A percentile compares a stretch with the other conserved stretches of the same genome.
These are phyloP conservation scores for Eulimnadia texana DNA, from an alignment of 1,140 invertebrate species.

Conservation along the genomic window DNA sequence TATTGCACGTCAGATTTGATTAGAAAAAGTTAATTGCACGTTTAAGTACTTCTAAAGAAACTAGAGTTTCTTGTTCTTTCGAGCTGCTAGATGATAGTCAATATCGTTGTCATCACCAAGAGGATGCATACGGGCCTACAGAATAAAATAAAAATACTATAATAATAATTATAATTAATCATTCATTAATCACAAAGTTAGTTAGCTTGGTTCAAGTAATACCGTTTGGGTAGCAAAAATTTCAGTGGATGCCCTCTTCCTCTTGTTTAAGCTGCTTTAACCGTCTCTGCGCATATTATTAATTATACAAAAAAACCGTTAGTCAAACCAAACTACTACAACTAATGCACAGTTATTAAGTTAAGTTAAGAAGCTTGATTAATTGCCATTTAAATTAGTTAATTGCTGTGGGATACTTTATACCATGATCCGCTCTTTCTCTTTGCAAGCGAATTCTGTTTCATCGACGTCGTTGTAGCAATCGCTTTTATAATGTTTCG, in stretches of 20 bases:
- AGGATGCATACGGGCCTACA: conserved; percentile 45
- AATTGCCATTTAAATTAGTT: background rate
- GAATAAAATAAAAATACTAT: background rate
- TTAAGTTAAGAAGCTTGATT: background rate
- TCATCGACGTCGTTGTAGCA: conserved; percentile 70
- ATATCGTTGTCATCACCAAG: conserved; percentile 36
- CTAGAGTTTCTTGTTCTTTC: conserved; percentile 6
- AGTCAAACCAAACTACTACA: background rate
- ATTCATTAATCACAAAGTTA: conserved; percentile 1
- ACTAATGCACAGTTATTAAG: background rate
- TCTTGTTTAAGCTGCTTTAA: background rate
- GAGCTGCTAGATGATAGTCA: conserved; percentile 8
- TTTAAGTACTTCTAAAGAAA: background rate
- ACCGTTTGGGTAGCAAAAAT: background rate
- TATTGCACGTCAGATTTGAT: background rate
- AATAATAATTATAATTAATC: background rate
- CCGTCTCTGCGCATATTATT: background rate
- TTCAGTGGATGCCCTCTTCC: background rate
- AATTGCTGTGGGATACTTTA: background rate
- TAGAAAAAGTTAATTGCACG: too few relatives aligned
- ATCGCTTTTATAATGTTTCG: conserved; percentile 59
- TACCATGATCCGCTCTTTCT: conserved; percentile 68
- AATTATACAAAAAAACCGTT: background rate
- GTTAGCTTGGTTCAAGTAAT: background rate
- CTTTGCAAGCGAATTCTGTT: conserved; percentile 62